These are phyloP conservation scores for Ptyas mucosa DNA, from an alignment of 2,113 vertebrate species.

Conservation along the genomic window DNA sequence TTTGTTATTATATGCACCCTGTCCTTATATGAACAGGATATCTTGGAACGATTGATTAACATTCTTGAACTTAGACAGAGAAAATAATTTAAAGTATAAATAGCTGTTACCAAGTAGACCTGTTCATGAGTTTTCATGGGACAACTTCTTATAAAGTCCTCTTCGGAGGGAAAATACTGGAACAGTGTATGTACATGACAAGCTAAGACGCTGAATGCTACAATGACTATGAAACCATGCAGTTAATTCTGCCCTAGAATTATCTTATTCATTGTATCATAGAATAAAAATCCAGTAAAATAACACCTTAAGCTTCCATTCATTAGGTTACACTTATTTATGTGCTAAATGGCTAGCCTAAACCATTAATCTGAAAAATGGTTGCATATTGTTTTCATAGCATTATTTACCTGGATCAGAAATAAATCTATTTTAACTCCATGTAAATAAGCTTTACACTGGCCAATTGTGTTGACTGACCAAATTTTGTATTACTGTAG, in stretches of 20 bases:
- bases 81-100: not conserved
- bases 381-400: not conserved
- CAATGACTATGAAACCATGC: not conserved
- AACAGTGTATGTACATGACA: not conserved
- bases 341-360: not conserved
- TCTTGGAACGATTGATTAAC: not conserved
- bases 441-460: not conserved
- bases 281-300: not conserved
- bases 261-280: not conserved
- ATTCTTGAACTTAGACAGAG: not conserved
- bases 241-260: not conserved
- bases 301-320: not conserved
- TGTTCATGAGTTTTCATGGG: not conserved
- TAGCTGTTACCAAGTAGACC: not conserved
- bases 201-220: not conserved
- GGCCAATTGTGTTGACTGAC: not conserved
- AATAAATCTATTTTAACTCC: slow-evolving; percentile 3
- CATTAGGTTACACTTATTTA: not conserved
- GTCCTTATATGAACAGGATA: not conserved
- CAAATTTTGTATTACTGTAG: not conserved
- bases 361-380: not conserved
- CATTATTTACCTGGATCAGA: not conserved
- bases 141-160: not conserved
- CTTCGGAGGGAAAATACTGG: not conserved
- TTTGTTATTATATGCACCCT: not conserved